Base-by-base conservation (phyloP, 2,113 vertebrate species). In the Origma solitaria region DNA sequence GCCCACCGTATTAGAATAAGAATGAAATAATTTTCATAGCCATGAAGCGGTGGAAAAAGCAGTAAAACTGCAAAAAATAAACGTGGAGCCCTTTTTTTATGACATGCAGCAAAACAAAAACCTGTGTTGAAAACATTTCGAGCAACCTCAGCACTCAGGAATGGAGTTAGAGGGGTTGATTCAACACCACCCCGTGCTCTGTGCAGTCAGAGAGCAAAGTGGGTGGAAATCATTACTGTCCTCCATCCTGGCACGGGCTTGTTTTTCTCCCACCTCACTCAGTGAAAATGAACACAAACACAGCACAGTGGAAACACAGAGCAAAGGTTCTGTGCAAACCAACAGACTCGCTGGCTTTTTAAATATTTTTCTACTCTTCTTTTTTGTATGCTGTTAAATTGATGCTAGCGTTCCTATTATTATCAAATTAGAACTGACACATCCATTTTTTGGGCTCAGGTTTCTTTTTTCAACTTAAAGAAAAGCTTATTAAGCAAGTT, bases 1-100 rank as follows among this genome's bases (percentile, higher is more conserved):
- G 58, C 70, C 58, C 87, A 70, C 25, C 40, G 14, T 77, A 80
- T 91, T 87, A 92, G 68, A 96, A 96, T 95, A 49, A 86, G 58
- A 96, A 95, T 86, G 27, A 89, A 96, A 57, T 45, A 1, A 77
- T 69, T 95, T 94, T 94, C 83, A 56, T 85, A 44, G 65, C 50
- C 51, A 33, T 21, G 38, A 53, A 70, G 28, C 15, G 15, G 40
- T n/a, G 45, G 17, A 71, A 75, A 95, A 90, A 61, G 4, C 11
- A 92, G 35, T 33, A 92, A 91, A 94, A 85, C 21, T 31, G 66
- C 58, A 57, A 92, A 89, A 44, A 82, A 79, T 85, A 87, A 82
- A 50, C 0, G 2, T 1, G 0, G 17, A 45, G 8, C 7, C 9
- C 12, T 37, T 90, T 91, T 68, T 86, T 76, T 28, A 49, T 49